Percentiles rank a stretch among this genome's conserved stretches.
Evolutionary conservation across 2,888 invertebrate species (phyloP).

Genomic region (Boloria euphrosyne): DNA sequence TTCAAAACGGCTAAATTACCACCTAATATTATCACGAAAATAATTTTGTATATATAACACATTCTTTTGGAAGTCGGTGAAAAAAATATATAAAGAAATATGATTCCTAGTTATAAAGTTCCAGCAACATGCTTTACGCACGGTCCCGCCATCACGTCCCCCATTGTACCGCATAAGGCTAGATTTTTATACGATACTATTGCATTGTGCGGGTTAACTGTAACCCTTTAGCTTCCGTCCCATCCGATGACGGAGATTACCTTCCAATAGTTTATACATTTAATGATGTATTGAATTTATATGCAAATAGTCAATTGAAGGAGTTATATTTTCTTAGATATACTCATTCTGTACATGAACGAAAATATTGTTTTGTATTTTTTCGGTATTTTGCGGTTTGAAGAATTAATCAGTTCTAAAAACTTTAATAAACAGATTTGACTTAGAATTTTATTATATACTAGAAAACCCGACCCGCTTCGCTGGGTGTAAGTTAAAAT

Average conservation of each 20-base stretch:
- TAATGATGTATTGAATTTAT: constrained; percentile 36
- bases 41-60: too few relatives aligned
- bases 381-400: too few relatives aligned
- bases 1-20: too few relatives aligned
- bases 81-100: not conserved
- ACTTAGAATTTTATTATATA: too few relatives aligned
- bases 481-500: too few relatives aligned
- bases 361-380: too few relatives aligned
- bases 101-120: not conserved
- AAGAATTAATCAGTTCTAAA: too few relatives aligned
- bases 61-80: not conserved
- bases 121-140: constrained; percentile 24
- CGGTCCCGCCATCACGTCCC: constrained; percentile 68
- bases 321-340: too few relatives aligned
- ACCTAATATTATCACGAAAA: too few relatives aligned
- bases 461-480: too few relatives aligned
- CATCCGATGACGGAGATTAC: constrained; percentile 33
- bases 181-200: constrained; percentile 75
- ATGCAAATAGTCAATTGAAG: not conserved
- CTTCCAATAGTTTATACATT: constrained; percentile 31
- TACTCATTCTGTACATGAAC: too few relatives aligned
- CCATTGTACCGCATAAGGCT: constrained; percentile 78
- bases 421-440: too few relatives aligned
- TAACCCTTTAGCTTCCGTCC: constrained; percentile 36
- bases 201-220: constrained; percentile 68